phyloP scores from a whole-genome alignment of 2,888 invertebrate genomes.

The Oscheius sp. region DNA sequence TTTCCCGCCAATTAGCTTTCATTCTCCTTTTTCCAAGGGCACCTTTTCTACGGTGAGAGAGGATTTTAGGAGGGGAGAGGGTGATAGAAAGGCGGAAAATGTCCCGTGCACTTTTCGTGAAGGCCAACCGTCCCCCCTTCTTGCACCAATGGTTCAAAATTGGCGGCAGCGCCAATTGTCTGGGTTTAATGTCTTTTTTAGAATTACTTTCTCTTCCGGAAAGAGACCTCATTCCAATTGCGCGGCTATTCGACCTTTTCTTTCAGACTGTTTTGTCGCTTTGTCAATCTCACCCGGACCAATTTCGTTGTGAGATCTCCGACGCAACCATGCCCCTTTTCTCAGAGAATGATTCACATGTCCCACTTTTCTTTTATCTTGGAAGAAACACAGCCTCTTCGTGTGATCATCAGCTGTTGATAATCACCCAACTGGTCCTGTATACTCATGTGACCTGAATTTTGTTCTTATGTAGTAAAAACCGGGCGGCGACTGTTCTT shows the following conservation, averaged over 20 bases:
- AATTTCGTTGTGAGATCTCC: slow-evolving; percentile 19
- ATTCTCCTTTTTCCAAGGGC: not conserved
- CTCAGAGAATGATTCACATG: slow-evolving; percentile 12
- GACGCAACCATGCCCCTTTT: not conserved
- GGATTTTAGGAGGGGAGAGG: too few relatives aligned
- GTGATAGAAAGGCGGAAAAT: not conserved
- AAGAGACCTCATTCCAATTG: not conserved
- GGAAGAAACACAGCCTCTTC: not conserved
- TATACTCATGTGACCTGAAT: slow-evolving; percentile 21
- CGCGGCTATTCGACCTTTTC: slow-evolving; percentile 7
- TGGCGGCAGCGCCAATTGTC: not conserved
- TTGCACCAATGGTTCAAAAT: too few relatives aligned
- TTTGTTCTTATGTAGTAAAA: slow-evolving; percentile 8
- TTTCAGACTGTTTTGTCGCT: slow-evolving; percentile 1
- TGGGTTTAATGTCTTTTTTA: not conserved
- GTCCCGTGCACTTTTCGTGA: not conserved
- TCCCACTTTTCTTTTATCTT: not conserved
- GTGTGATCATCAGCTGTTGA: slow-evolving; percentile 22
- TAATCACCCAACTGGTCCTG: slow-evolving; percentile 6
- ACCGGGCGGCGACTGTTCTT: not conserved
- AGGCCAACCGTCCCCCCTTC: too few relatives aligned
- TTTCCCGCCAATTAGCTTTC: slow-evolving; percentile 17
- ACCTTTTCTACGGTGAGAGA: not conserved
- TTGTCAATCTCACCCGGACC: slow-evolving; percentile 6
- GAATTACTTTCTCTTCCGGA: not conserved